Base-by-base conservation (phyloP, 92 coral and sea anemone genomes). In the Phenganax subtilis region DNA sequence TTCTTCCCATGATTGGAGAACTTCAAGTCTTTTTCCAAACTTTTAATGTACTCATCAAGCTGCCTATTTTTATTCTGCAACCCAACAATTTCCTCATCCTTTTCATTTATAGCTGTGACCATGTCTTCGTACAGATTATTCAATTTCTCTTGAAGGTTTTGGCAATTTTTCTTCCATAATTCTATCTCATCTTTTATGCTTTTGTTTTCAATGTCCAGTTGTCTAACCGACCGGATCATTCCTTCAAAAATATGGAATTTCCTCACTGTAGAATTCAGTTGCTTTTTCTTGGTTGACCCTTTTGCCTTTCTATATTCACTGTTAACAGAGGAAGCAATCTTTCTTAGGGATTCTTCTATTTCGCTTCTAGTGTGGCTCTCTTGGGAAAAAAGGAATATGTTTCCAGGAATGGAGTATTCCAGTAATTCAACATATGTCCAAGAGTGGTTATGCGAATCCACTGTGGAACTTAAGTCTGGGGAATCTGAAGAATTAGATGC, bases 221-320 rank as follows among this genome's bases (percentile, higher is more conserved):
- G 83, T 15, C 25, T 75, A 30, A 83, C 82, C 59, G 79, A 77
- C 30, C 31, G 66, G 20, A 81, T 87, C 71, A 86, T 89, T 47
- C 86, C 89, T 78, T 84, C 89, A 86, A 79, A 89, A 51, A 89
- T 63, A 74, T 86, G 89, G 58, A 86, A 86, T 64, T 72, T 84
- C 72, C 80, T 86, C 66, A 53, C 81, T 75, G 60, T 86, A 15
- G 69, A 75, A 82, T 81, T 84, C 59, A 89, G 72, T n/a, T 83
- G 75, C 52, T 82, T 83, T 52, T 80, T 82, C 60, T 87, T 12
- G 28, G 20, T 12, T 68, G 62, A 55, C 53, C 68, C 58, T 15
- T 78, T 61, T 17, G 67, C 67, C 15, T 12, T 7, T 12, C 15
- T 61, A 61, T 14, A 61, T 61, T 61, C 67, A 61, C 11, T 61